Conservation (phyloP, 92 coral and sea anemone species). For the Paragorgia papillata region DNA sequence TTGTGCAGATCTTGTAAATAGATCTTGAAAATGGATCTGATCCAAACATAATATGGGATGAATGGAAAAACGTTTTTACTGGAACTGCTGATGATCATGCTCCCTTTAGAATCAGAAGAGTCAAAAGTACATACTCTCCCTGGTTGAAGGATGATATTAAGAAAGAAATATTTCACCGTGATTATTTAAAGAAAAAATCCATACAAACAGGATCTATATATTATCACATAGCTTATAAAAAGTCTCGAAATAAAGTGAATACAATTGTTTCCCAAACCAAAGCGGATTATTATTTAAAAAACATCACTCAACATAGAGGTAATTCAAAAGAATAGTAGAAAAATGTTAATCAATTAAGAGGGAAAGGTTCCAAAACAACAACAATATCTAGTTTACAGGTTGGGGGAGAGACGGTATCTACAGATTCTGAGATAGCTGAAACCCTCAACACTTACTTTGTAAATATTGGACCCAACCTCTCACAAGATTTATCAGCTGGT, state of each 20-base stretch:
- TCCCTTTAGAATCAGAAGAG: conserved; percentile 8
- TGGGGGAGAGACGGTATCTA: neutral
- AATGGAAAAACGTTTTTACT: conserved; percentile 10
- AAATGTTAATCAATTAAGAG: neutral
- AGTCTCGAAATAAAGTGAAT: conserved; percentile 12
- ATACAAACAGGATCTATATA: neutral
- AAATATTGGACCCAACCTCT: neutral
- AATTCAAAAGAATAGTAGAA: conserved; percentile 2
- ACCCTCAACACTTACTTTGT: neutral
- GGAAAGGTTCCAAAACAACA: conserved; percentile 14
- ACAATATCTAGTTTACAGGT: neutral
- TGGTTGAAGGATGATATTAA: conserved; percentile 22
- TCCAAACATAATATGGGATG: conserved; percentile 11
- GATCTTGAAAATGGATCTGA: neutral
- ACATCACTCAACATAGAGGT: neutral
- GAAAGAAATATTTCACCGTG: neutral
- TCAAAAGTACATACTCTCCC: neutral
- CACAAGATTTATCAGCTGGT: neutral
- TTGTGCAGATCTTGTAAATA: neutral
- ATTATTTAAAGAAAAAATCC: conserved; percentile 5
- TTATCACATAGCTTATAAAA: conserved; percentile 15
- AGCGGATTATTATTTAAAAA: neutral
- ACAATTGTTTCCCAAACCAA: neutral
- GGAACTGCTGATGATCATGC: neutral
- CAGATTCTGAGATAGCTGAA: neutral